Base-by-base conservation (phyloP, 1,140 invertebrate species). In the Episyrphus balteatus region DNA sequence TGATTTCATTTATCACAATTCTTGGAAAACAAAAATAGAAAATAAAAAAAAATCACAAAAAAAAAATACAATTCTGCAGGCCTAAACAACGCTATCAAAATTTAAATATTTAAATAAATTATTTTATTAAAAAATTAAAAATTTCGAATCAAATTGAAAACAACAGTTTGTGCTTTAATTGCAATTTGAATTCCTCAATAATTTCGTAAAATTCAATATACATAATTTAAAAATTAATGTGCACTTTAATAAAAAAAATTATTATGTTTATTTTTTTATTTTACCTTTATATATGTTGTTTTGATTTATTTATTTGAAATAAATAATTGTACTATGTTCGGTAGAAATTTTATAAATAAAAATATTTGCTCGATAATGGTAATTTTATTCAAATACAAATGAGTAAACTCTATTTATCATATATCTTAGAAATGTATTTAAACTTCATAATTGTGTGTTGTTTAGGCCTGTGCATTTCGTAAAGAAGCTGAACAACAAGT, bases 131-230 rank as follows among this genome's bases (percentile, higher is more conserved):
- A 26, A 5, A 5, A 26, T 5, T 26, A n/a, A n/a, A n/a, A n/a
- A n/a, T n/a, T 55, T 61, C 61, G 51, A 55, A 57, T 44, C 61
- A 66, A 62, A 62, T 66, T 66, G 62, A 66, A 66, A 66, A 66
- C 55, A 65, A 65, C 62, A 55, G 61, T 66, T 66, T 66, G 62
- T 66, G 62, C 62, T 65, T 56, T 56, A 32, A 65, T 52, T 64
- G 55, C 57, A 50, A 58, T 46, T 11, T 9, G n/a, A 34, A 34
- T 10, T 34, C n/a, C 33, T 34, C 33, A n/a, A n/a, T 9, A 34
- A 32, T 10, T 12, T 21, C 33, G 8, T 32, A 43, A 33, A 42
- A 42, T 17, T 19, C n/a, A 14, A 13, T 41, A 15, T 41, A 41
- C 10, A 41, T 43, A 15, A 32, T 31, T 31, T 44, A 34, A 34